These are phyloP conservation scores for Cephus nigrinus DNA, from an alignment of 2,888 invertebrate species.

Conservation along the genomic window DNA sequence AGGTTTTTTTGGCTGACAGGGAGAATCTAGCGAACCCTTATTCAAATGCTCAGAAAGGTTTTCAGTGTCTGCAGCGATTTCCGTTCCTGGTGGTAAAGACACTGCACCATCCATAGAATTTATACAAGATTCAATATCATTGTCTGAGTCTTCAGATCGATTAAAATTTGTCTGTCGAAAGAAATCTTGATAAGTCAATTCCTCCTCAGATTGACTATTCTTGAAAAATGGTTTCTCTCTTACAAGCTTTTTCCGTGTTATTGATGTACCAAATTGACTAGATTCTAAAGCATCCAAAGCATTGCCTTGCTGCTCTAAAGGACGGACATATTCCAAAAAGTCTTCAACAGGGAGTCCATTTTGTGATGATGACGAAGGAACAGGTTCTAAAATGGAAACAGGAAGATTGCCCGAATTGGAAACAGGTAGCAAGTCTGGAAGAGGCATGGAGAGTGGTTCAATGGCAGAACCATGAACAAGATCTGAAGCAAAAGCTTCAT, in stretches of 20 bases:
- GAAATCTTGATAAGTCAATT: not conserved
- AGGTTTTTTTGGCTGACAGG: conserved; percentile 37
- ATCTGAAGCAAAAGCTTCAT: not conserved
- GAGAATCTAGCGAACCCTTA: conserved; percentile 28
- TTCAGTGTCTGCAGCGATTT: not conserved
- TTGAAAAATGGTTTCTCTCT: conserved; percentile 33
- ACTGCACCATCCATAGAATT: not conserved
- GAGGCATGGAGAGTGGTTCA: not conserved
- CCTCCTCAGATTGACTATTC: conserved; percentile 20
- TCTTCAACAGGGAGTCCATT: conserved; percentile 8
- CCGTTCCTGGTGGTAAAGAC: not conserved
- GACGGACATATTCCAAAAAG: conserved; percentile 27
- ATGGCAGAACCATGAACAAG: not conserved
- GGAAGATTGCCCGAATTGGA: not conserved
- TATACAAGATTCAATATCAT: not conserved
- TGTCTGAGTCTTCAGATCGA: not conserved
- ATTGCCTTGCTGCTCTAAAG: not conserved
- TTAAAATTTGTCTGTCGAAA: not conserved
- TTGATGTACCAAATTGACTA: not conserved
- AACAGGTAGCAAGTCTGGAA: not conserved
- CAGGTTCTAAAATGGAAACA: not conserved
- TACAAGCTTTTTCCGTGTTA: conserved; percentile 25
- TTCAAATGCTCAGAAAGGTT: conserved; percentile 15
- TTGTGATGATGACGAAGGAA: not conserved
- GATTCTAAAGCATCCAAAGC: not conserved